A percentile compares a stretch with the other conserved stretches of the same genome.
These are phyloP conservation scores for Cantharis flavilabris DNA, from an alignment of 2,888 invertebrate species.

Conservation along the genomic window DNA sequence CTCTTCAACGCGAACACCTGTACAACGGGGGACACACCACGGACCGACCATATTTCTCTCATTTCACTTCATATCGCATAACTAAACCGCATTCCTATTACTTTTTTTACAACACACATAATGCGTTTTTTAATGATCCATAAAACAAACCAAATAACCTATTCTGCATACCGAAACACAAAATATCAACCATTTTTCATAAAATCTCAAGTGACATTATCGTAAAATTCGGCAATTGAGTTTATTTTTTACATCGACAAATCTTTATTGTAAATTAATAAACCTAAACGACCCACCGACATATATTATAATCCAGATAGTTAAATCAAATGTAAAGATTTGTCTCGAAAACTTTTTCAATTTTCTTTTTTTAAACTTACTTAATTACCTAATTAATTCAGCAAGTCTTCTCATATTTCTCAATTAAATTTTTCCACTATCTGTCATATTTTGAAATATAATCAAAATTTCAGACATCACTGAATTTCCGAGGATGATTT, in stretches of 20 bases:
- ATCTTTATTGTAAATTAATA: background rate
- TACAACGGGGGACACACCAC: background rate
- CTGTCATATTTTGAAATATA: background rate
- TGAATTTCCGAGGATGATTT: background rate
- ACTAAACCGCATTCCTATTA: slow-evolving; percentile 24
- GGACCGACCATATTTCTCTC: slow-evolving; percentile 5
- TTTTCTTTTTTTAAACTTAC: background rate
- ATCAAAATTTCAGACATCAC: background rate
- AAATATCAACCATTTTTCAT: slow-evolving; percentile 11
- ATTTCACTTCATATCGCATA: slow-evolving; percentile 18
- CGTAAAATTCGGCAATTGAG: background rate
- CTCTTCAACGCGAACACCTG: slow-evolving; percentile 26
- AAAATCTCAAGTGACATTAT: background rate
- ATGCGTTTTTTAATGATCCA: slow-evolving; percentile 26
- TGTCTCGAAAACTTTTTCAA: background rate
- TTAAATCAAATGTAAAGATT: background rate
- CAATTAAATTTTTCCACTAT: background rate
- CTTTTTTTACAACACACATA: slow-evolving; percentile 19
- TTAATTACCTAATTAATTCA: background rate
- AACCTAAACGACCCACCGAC: no score
- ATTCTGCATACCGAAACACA: slow-evolving; percentile 14
- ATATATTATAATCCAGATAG: background rate
- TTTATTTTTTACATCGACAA: background rate
- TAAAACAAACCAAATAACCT: slow-evolving; percentile 17
- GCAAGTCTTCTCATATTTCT: background rate